phyloP scores from a whole-genome alignment of 1,140 invertebrate genomes.

The Sycophila sp. region DNA sequence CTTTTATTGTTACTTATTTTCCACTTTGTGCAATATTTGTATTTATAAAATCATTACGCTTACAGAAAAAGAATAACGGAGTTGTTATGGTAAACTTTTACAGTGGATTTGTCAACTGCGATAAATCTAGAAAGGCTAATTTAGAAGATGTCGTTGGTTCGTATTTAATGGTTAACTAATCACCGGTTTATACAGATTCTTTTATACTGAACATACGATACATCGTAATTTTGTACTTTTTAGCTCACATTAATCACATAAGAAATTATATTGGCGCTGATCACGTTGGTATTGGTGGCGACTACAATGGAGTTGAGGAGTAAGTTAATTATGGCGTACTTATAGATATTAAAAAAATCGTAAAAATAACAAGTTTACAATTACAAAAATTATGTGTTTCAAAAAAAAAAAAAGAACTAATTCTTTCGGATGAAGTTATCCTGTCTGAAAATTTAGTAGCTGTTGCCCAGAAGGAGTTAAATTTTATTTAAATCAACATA shows the following conservation, averaged over 20 bases:
- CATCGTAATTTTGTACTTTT: conserved; percentile 55
- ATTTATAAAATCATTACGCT: conserved; percentile 18
- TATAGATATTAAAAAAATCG: too few relatives aligned
- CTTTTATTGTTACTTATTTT: conserved; percentile 3
- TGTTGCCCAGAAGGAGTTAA: too few relatives aligned
- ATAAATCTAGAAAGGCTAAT: conserved; percentile 72
- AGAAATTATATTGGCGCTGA: conserved; percentile 84
- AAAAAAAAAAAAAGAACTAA: too few relatives aligned
- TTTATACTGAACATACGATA: not conserved
- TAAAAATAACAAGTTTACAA: too few relatives aligned
- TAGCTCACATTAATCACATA: conserved; percentile 91
- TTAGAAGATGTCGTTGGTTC: conserved; percentile 78
- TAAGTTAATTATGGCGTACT: conserved; percentile 64
- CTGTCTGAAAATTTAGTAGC: too few relatives aligned
- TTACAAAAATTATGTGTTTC: too few relatives aligned
- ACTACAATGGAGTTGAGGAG: conserved; percentile 90
- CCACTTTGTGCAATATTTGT: conserved; percentile 7
- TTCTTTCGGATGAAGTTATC: too few relatives aligned
- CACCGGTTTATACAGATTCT: not conserved
- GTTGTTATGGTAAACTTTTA: conserved; percentile 93
- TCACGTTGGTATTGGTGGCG: conserved; percentile 86
- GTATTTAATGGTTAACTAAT: conserved; percentile 34
- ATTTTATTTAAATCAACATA: too few relatives aligned
- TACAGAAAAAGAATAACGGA: conserved; percentile 77
- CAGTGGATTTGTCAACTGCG: conserved; percentile 85